A percentile compares a stretch with the other conserved stretches of the same genome.
phyloP scores from a whole-genome alignment of 2,797 vertebrate genomes.

The Cyprinodon diabolis region DNA sequence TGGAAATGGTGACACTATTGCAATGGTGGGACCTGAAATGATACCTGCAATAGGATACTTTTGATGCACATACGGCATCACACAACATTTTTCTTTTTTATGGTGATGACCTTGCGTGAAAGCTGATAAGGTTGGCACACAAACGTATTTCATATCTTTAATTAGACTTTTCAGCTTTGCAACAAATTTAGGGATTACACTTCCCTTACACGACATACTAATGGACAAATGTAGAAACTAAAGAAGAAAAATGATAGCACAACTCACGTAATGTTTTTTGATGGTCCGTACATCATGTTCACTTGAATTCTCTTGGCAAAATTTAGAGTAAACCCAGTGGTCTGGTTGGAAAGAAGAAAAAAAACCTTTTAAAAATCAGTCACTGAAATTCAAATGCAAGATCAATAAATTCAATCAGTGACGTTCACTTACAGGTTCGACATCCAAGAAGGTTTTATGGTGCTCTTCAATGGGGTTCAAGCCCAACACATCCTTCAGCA shows the following conservation, averaged over 20 bases:
- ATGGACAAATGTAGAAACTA: not conserved
- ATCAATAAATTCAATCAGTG: not conserved
- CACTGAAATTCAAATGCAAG: not conserved
- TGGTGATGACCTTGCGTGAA: not conserved
- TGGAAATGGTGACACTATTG: too few species aligned
- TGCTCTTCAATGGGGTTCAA: slow-evolving; percentile 80
- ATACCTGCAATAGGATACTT: not conserved
- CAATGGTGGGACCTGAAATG: not conserved
- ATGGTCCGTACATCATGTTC: slow-evolving; percentile 88
- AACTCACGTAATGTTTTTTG: slow-evolving; percentile 85
- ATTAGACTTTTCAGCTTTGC: not conserved
- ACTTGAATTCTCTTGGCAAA: slow-evolving; percentile 93
- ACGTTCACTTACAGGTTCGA: slow-evolving; percentile 89
- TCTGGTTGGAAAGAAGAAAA: slow-evolving; percentile 71
- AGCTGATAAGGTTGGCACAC: not conserved
- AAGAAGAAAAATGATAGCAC: not conserved
- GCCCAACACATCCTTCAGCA: slow-evolving; percentile 76
- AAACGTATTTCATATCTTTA: not conserved
- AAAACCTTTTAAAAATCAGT: not conserved
- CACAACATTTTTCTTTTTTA: not conserved
- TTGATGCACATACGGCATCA: not conserved
- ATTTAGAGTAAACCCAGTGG: slow-evolving; percentile 90
- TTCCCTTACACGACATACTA: not conserved
- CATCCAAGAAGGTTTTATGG: slow-evolving; percentile 88
- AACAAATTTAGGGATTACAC: too few species aligned